phyloP scores from a whole-genome alignment of 2,797 vertebrate genomes.

The Sus cebifrons region DNA sequence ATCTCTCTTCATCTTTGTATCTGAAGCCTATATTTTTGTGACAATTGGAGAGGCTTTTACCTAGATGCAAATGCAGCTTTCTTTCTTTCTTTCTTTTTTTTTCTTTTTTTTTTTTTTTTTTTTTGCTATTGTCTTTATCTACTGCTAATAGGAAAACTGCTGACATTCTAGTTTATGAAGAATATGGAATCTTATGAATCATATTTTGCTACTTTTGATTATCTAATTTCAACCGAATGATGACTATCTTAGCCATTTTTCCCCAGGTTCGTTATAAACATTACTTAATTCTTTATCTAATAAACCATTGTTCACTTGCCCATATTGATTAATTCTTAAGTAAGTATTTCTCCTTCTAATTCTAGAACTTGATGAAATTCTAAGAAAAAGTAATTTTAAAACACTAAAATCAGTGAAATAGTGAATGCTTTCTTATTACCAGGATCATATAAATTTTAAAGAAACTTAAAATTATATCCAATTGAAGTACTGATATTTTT shows the following conservation, averaged over 20 bases:
- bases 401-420: background rate
- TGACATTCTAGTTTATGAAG: background rate
- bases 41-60: background rate
- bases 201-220: background rate
- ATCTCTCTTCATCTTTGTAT: background rate
- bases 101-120: background rate
- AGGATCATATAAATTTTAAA: background rate
- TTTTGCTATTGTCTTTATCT: background rate
- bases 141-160: background rate
- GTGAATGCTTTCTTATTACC: background rate
- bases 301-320: background rate
- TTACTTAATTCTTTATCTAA: background rate
- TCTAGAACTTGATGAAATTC: background rate
- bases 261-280: background rate
- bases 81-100: background rate
- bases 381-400: background rate
- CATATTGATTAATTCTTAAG: background rate
- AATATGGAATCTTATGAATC: background rate
- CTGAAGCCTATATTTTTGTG: background rate
- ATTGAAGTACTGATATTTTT: background rate
- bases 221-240: background rate
- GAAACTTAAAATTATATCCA: background rate
- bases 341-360: background rate
- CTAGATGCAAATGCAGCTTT: background rate
- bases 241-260: background rate